Evolutionary conservation across 2,113 vertebrate species (phyloP).

Genomic region (Pachypanchax playfairii): DNA sequence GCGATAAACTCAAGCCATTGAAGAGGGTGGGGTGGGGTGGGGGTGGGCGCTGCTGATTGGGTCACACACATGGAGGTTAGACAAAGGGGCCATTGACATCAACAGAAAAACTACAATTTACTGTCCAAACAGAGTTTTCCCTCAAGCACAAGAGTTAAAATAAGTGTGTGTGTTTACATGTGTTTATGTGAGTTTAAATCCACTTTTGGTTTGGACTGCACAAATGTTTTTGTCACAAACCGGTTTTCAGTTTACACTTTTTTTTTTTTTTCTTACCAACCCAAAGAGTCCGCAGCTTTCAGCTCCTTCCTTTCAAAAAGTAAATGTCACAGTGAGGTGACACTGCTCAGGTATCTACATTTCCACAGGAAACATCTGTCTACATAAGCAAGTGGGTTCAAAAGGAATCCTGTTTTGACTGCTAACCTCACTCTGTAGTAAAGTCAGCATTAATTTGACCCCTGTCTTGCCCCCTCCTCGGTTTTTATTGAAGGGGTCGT

Average conservation of each 20-base stretch:
- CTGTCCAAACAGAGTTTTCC: constrained; percentile 59
- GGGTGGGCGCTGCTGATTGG: too few species aligned
- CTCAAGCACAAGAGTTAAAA: constrained; percentile 51
- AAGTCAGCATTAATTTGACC: constrained; percentile 43
- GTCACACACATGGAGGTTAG: constrained; percentile 65
- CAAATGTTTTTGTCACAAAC: constrained; percentile 16
- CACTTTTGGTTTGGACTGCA: constrained; percentile 64
- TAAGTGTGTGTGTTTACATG: constrained; percentile 7
- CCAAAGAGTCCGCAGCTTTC: constrained; percentile 39
- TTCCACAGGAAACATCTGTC: constrained; percentile 99
- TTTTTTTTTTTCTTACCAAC: constrained; percentile 60
- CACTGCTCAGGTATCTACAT: constrained; percentile 93
- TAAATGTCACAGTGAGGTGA: constrained; percentile 91
- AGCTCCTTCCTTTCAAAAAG: constrained; percentile 81
- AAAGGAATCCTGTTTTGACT: constrained; percentile 64
- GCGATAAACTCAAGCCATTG: constrained; percentile 57
- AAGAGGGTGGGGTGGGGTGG: constrained; percentile 44
- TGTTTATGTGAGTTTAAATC: constrained; percentile 30
- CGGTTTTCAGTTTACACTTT: neutral
- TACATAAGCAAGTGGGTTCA: constrained; percentile 62
- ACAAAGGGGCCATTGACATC: constrained; percentile 68
- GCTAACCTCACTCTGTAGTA: constrained; percentile 45
- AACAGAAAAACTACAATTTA: constrained; percentile 76
- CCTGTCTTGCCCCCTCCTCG: constrained; percentile 10
- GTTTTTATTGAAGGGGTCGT: constrained; percentile 21